Percentiles rank a stretch among this genome's conserved stretches.
These are phyloP conservation scores for Priocnemis perturbator DNA, from an alignment of 2,888 invertebrate genomes.

Conservation along the genomic window DNA sequence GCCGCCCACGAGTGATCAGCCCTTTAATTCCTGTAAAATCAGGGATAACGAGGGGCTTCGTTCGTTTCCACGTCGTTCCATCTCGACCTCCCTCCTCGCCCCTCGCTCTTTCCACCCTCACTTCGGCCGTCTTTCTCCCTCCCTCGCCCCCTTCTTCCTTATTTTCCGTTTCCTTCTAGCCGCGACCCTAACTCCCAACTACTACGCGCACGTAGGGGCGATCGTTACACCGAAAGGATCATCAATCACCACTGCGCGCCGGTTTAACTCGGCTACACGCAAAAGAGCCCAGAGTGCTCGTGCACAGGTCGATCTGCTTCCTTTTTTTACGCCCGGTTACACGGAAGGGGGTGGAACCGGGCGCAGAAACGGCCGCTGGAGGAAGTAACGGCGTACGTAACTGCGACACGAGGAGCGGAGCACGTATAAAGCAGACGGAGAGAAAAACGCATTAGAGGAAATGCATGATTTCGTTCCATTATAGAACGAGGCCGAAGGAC, in stretches of 20 bases:
- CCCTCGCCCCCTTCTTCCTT: background rate
- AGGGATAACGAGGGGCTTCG: conserved; percentile 58
- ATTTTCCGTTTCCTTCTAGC: conserved; percentile 31
- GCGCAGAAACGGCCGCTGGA: conserved; percentile 16
- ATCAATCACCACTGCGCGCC: conserved; percentile 62
- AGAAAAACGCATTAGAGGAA: conserved; percentile 12
- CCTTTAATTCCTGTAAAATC: conserved; percentile 63
- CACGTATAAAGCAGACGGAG: conserved; percentile 10
- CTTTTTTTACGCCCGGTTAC: conserved; percentile 47
- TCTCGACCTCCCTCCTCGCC: conserved; percentile 21
- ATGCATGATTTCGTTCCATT: too few species aligned
- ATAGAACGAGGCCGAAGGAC: too few species aligned
- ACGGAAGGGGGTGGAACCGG: conserved; percentile 30
- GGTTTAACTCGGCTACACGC: conserved; percentile 60
- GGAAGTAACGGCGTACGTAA: too few species aligned
- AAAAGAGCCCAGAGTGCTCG: conserved; percentile 48
- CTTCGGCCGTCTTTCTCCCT: conserved; percentile 23
- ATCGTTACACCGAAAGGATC: conserved; percentile 63
- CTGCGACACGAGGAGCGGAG: conserved; percentile 3
- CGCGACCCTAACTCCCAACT: conserved; percentile 49
- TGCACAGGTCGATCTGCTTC: conserved; percentile 46
- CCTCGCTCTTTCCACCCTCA: conserved; percentile 18
- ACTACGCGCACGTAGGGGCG: conserved; percentile 55
- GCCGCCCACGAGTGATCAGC: conserved; percentile 57
- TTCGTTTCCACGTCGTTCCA: conserved; percentile 44